Percentiles rank a stretch among this genome's conserved stretches.
Evolutionary conservation across 1,140 invertebrate species (phyloP).

Genomic region (Chlorops oryzae): DNA sequence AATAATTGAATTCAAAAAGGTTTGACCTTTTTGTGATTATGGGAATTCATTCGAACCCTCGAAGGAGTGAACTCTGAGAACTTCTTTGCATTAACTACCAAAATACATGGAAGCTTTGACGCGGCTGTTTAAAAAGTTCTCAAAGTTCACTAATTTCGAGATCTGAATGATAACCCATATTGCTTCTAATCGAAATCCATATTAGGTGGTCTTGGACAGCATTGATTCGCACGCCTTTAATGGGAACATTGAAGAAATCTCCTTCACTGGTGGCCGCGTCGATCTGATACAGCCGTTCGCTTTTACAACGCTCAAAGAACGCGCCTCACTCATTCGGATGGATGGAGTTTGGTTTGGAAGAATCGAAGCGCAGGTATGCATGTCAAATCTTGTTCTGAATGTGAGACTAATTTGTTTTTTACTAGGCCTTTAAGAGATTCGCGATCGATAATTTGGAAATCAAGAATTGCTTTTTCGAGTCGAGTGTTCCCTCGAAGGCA

Average conservation of each 20-base stretch:
- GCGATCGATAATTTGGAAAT: slow-evolving; percentile 59
- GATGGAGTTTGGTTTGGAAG: slow-evolving; percentile 49
- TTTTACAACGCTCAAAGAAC: slow-evolving; percentile 56
- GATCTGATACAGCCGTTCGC: slow-evolving; percentile 62
- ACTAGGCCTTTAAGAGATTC: slow-evolving; percentile 68
- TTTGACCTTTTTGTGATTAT: too few species aligned
- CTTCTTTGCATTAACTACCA: too few species aligned
- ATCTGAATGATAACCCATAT: too few species aligned
- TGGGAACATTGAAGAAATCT: slow-evolving; percentile 62
- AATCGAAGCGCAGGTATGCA: slow-evolving; percentile 57
- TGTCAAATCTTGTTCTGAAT: not conserved
- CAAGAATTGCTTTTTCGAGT: slow-evolving; percentile 49
- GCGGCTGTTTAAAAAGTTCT: too few species aligned
- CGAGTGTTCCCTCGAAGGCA: slow-evolving; percentile 59
- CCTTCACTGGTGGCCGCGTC: slow-evolving; percentile 57
- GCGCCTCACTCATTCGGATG: slow-evolving; percentile 37
- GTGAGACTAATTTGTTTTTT: not conserved
- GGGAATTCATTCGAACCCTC: too few species aligned
- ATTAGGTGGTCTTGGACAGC: slow-evolving; percentile 50
- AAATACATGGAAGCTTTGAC: too few species aligned
- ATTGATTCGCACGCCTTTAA: slow-evolving; percentile 63
- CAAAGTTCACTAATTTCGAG: too few species aligned
- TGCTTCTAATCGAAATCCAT: too few species aligned
- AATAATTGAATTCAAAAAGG: slow-evolving; percentile 38
- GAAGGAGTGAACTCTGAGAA: too few species aligned